Evolutionary conservation across 2,797 vertebrate species (phyloP).

Genomic region (Semotilus atromaculatus): DNA sequence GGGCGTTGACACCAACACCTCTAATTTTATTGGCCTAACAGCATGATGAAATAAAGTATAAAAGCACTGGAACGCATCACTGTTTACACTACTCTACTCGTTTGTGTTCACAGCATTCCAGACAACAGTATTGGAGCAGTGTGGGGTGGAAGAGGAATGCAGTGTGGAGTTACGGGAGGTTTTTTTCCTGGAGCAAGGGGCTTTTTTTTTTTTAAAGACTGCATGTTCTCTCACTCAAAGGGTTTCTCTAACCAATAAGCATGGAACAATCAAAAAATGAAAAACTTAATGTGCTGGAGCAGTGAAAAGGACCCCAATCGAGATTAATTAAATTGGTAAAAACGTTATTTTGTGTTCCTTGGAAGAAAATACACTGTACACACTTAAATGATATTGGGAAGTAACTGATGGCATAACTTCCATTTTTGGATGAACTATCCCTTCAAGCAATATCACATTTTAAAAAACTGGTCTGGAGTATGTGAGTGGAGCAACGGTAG

Average conservation of each 20-base stretch:
- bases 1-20: not conserved
- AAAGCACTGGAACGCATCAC: not conserved
- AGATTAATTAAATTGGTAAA: too few species aligned
- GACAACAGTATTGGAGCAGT: not conserved
- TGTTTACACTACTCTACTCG: not conserved
- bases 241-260: not conserved
- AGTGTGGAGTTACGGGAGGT: not conserved
- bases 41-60: not conserved
- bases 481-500: too few species aligned
- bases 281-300: not conserved
- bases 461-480: too few species aligned
- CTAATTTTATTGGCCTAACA: not conserved
- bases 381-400: too few species aligned
- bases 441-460: too few species aligned
- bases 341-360: too few species aligned
- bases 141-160: not conserved
- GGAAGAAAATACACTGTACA: too few species aligned
- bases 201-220: not conserved
- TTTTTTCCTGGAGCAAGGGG: too few species aligned
- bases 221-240: not conserved
- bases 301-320: not conserved
- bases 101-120: slow-evolving; percentile 5
- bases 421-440: too few species aligned
- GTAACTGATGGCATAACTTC: too few species aligned
- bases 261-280: not conserved